Evolutionary conservation across 2,888 invertebrate species (phyloP), one percentile per base, ranked within the genome.

Genomic region (Drosophila borealis): DNA sequence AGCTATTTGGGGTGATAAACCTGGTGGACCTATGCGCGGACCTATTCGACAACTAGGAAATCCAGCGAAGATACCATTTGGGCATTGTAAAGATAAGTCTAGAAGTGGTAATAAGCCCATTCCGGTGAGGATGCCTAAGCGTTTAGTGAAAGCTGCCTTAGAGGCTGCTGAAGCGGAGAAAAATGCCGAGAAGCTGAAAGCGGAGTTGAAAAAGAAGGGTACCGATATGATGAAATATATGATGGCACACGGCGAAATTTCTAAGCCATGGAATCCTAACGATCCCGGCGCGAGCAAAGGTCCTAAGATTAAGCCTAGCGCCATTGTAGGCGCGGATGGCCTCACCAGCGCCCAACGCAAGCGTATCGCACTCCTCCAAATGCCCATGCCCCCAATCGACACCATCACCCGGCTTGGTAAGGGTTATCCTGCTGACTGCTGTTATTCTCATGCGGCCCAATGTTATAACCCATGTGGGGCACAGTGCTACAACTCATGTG

Each of bases 321-420:
- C 25, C 25, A 25, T 25, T 8, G 2, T 14, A 25, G 89, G 72
- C 5, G 48, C 51, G 0, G 85, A 78, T 19, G 77, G 82, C 3
- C 64, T 70, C 0, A 76, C 64, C 3, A 57, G 57, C 14, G 55
- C 50, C 1, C 61, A 83, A 14, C 68, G 81, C 3, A 46, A 6
- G 10, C 81, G 64, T 5, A 56, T 57, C 2, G 37, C 41, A 8
- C 62, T 83, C 10, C 56, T 53, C 5, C 70, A 81, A 29, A 57
- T 70, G n/a, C 78, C 85, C 9, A 69, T 76, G 3, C 88, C 81
- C 0, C 56, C 83, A 2, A 42, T 90, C 0, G 80, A 85, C 3
- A 63, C 57, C 34, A 59, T 82, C 9, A 74, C 87, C 21, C 78
- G 88, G 0, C 79, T 73, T 17, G 81, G 80, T 11, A 88, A 78